These are phyloP conservation scores for Strigamia maritima DNA, from an alignment of 2,888 invertebrate species.

Conservation along the genomic window DNA sequence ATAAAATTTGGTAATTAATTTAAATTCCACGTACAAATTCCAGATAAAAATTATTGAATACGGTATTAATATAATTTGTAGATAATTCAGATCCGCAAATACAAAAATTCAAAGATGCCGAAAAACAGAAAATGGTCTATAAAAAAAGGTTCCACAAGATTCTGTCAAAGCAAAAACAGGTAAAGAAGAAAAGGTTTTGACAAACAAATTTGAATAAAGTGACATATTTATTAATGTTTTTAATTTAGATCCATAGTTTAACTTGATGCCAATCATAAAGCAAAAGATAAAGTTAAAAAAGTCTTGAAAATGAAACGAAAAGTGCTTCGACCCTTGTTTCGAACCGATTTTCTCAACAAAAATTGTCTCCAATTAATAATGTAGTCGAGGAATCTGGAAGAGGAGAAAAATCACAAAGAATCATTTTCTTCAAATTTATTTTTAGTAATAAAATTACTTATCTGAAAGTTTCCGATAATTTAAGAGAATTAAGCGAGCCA, in stretches of 20 bases:
- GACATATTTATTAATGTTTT: not conserved
- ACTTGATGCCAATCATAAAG: slow-evolving; percentile 76
- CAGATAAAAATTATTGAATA: not conserved
- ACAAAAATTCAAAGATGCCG: slow-evolving; percentile 85
- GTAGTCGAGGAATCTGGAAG: no score
- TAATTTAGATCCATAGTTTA: slow-evolving; percentile 52
- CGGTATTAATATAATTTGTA: slow-evolving; percentile 35
- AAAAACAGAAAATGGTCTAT: slow-evolving; percentile 82
- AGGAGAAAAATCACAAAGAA: no score
- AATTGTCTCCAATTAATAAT: no score
- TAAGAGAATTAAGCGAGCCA: no score
- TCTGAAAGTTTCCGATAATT: no score
- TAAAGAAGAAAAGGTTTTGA: slow-evolving; percentile 69
- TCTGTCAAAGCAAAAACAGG: slow-evolving; percentile 67
- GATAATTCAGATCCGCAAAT: slow-evolving; percentile 93
- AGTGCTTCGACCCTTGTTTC: slow-evolving; percentile 69
- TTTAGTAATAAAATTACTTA: no score
- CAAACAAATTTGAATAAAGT: not conserved
- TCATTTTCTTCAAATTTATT: no score
- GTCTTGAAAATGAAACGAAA: slow-evolving; percentile 83
- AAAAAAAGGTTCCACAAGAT: slow-evolving; percentile 75
- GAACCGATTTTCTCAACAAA: no score
- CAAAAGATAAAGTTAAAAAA: slow-evolving; percentile 80
- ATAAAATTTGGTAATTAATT: slow-evolving; percentile 63
- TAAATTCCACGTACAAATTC: not conserved